Conservation (phyloP, 1,140 invertebrate species). For the Drosophila auraria region DNA sequence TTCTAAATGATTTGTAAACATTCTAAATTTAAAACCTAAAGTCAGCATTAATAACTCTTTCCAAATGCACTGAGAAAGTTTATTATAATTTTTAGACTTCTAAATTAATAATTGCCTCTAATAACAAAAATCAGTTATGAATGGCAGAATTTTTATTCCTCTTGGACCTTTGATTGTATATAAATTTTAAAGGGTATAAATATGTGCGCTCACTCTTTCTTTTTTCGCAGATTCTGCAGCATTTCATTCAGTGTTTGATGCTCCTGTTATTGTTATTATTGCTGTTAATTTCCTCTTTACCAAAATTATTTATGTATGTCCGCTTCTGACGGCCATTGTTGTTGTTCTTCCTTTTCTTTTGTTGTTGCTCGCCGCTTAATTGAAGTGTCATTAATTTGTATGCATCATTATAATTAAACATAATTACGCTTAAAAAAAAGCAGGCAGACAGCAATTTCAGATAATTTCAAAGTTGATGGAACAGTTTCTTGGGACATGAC, state of each 20-base stretch:
- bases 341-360: conserved; percentile 11
- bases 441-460: conserved; percentile 49
- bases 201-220: background rate
- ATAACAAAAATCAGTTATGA: no score
- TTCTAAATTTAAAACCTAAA: no score
- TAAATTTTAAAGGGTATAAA: background rate
- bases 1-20: no score
- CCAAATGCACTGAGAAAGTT: no score
- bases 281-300: conserved; percentile 18
- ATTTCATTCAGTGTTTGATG: conserved; percentile 37
- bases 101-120: no score
- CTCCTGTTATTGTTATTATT: conserved; percentile 39
- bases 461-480: conserved; percentile 30
- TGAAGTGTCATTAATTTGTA: conserved; percentile 80
- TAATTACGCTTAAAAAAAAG: conserved; percentile 66
- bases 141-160: background rate
- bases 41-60: no score
- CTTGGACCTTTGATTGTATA: background rate
- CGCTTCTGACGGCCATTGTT: conserved; percentile 5
- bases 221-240: conserved; percentile 23
- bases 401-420: conserved; percentile 79
- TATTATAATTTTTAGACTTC: no score
- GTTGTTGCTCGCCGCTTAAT: conserved; percentile 48
- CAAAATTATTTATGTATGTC: conserved; percentile 32
- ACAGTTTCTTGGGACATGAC: conserved; percentile 51